Evolutionary conservation across 2,797 vertebrate genomes (phyloP), one percentile per base, ranked within the genome.

Genomic region (Xiphophorus birchmanni): DNA sequence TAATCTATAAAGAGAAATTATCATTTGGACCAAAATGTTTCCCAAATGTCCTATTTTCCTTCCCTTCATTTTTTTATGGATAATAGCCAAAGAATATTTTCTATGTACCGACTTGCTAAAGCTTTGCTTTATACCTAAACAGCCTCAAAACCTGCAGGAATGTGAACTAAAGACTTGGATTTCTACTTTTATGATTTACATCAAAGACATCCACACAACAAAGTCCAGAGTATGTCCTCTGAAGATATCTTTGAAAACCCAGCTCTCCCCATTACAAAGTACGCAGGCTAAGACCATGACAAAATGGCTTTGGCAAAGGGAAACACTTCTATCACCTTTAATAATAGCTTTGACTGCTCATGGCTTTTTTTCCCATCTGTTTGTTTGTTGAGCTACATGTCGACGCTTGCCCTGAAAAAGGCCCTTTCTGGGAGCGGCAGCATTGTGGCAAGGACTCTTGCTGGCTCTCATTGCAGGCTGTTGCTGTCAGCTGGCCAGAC

Each of bases 301-400:
- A 90, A 82, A 82, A 76, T 35, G 87, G 88, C 87, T 91, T 80
- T 80, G 82, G 87, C 85, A 88, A 83, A 87, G 82, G 80, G 75
- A 91, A 90, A 83, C 86, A 91, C 92, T 91, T 93, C 89, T 89
- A 83, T 85, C 90, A 86, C 85, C 84, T 91, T 91, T 94, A 94
- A 95, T 95, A 91, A 95, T 79, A 93, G 88, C 92, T 92, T 90
- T 88, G 90, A 86, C 89, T 92, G 77, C 73, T 80, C 80, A 40
- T 72, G 60, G 54, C 63, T 83, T 78, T 79, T 54, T 47, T 69
- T 29, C 60, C 32, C 80, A 83, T 84, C 89, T 83, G 82, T 94
- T 92, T 94, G 94, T 94, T 95, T 93, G 91, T 89, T 79, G 82
- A 77, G 90, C 81, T 76, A 80, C 95, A 76, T 91, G 95, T 92